Conservation (phyloP, 2,888 invertebrate genomes). For the Oscheius sp. region DNA sequence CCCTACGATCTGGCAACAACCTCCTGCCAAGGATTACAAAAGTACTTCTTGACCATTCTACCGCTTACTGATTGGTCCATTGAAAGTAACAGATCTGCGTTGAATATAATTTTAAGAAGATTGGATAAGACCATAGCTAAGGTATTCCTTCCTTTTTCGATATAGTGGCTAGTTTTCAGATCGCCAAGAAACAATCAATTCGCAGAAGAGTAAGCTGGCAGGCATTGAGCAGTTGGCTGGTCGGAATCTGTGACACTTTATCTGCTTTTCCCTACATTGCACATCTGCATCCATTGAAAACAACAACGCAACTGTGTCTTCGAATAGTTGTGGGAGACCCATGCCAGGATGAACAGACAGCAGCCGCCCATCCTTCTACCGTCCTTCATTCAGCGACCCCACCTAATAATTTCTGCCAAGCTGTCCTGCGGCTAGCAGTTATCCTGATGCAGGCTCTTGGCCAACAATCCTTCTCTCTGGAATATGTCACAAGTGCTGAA, state of each 20-base stretch:
- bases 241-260: constrained; percentile 89
- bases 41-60: constrained; percentile 79
- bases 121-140: constrained; percentile 96
- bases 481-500: constrained; percentile 93
- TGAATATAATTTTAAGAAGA: constrained; percentile 89
- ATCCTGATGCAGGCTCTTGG: constrained; percentile 93
- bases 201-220: constrained; percentile 91
- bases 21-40: constrained; percentile 80
- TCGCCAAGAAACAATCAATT: constrained; percentile 54
- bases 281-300: constrained; percentile 90
- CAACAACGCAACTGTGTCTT: constrained; percentile 72
- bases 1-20: constrained; percentile 97
- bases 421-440: constrained; percentile 92
- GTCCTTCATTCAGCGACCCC: constrained; percentile 77
- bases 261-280: constrained; percentile 93
- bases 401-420: constrained; percentile 93
- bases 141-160: constrained; percentile 76
- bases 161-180: constrained; percentile 16
- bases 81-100: constrained; percentile 88
- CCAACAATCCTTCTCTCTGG: constrained; percentile 78
- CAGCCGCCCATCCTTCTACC: constrained; percentile 66
- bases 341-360: constrained; percentile 64
- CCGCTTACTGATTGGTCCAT: constrained; percentile 96
- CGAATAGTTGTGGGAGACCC: constrained; percentile 71
- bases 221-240: constrained; percentile 90